Evolutionary conservation across 1,140 invertebrate species (phyloP), one percentile per base, ranked within the genome.

Genomic region (Trichonephila inaurata): DNA sequence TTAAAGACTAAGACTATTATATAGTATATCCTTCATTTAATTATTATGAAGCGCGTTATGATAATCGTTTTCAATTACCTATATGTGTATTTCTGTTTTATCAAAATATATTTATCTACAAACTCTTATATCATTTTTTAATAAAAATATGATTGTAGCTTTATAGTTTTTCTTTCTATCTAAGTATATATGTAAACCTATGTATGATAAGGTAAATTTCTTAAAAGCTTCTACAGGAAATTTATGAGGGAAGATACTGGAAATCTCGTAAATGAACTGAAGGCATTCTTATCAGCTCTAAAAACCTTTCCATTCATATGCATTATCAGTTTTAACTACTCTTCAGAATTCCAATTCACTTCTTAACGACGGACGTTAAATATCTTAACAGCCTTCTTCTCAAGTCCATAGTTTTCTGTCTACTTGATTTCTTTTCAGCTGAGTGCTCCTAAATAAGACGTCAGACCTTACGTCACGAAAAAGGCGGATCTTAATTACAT

Each of bases 401-500:
- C 88, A 51, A 44, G 7, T 51, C 44, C 66, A 72, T 72, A 87
- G 40, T 87, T 87, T 64, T 64, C 10, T 40, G 61, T 33, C 28
- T 77, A 33, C 28, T 77, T n/a, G 16, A 58, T 88, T 88, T 88
- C 28, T 66, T 66, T 61, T 60, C 83, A 61, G 51, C 28, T 33
- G 24, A 77, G 14, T 33, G 28, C 33, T 40, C 19, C 18, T 21
- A 58, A 83, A 19, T 33, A 64, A 62, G 86, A 88, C 86, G 86
- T 88, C 86, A 88, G 72, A 24, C 21, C 61, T 88, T 88, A 88
- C 86, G 86, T 88, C 86, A 88, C 62, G 86, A 88, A 88, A 61
- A 85, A 64, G 86, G 86, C 86, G 86, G 86, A 64, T 58, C 86
- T 88, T 88, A 82, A 91, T 91, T 91, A 91, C 89, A 82, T 91